Base-by-base conservation (phyloP, 1,140 invertebrate genomes). In the Bombus superbus region DNA sequence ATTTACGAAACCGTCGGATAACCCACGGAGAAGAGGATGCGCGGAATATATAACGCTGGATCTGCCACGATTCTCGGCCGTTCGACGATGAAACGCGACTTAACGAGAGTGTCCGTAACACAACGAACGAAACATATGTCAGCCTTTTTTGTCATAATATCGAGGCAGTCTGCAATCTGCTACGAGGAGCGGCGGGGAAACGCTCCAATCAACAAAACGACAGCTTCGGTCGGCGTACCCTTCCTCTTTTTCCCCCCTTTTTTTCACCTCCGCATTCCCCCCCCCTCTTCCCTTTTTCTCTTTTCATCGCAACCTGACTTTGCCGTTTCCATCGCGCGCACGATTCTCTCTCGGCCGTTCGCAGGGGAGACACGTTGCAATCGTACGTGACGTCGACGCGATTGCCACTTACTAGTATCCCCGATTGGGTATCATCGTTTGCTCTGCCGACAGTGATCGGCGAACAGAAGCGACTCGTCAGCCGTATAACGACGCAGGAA, bases 141-240 rank as follows among this genome's bases (percentile, higher is more conserved):
- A 44, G 53, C 11, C 53, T 44, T 81, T 81, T 81, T 74, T 69
- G 84, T 81, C 42, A 85, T 85, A 85, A 81, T 81, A 80, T n/a
- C 59, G 71, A 42, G 35, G 22, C 71, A 53, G 18, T 5, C 40
- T 42, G 79, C 62, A 85, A 85, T 81, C 59, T 66, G 53, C 42
- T 35, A 15, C 44, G 59, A 81, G 32, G 40, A 57, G 42, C 11
- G 64, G 81, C 38, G 42, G 57, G 53, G 57, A 84, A 85, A 81
- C 79, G 69, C 74, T 89, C 81, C 88, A 89, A 89, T 89, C 88
- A 89, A 89, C 76, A 89, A 89, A 89, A 89, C 72, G 88, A 89
- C 88, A 89, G 88, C 69, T 84, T 66, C 81, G 79, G 68, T 73
- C 75, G 44, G 81, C 69, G 69, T 38, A 32, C 44, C 32, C n/a